Evolutionary conservation across 1,140 invertebrate genomes (phyloP).

Genomic region (Drosophila littoralis): DNA sequence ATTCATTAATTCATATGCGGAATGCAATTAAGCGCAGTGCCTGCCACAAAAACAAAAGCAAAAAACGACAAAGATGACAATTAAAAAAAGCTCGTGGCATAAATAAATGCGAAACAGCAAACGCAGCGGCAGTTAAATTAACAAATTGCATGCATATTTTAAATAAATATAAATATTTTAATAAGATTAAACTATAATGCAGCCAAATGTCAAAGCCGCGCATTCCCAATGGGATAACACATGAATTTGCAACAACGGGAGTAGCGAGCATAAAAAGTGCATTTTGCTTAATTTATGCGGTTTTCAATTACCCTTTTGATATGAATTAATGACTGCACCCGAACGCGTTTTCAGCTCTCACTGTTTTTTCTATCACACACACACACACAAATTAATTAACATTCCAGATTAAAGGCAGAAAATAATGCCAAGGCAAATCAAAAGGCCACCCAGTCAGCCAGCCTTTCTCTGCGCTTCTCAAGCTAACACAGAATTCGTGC

Average conservation of each 20-base stretch:
- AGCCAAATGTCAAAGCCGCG: slow-evolving; percentile 76
- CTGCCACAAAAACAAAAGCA: slow-evolving; percentile 56
- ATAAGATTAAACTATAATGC: slow-evolving; percentile 83
- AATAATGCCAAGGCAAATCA: neutral
- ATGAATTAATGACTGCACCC: slow-evolving; percentile 74
- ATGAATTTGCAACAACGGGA: neutral
- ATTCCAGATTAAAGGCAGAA: slow-evolving; percentile 22
- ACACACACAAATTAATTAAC: slow-evolving; percentile 67
- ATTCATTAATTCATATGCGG: slow-evolving; percentile 83
- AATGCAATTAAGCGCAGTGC: slow-evolving; percentile 82
- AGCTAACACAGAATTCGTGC: neutral
- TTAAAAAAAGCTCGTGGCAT: slow-evolving; percentile 49
- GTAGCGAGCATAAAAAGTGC: slow-evolving; percentile 43
- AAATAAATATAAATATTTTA: slow-evolving; percentile 83
- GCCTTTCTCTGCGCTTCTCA: slow-evolving; percentile 39
- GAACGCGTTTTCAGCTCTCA: slow-evolving; percentile 4
- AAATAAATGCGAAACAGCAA: slow-evolving; percentile 63
- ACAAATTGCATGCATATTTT: slow-evolving; percentile 83
- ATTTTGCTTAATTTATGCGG: slow-evolving; percentile 77
- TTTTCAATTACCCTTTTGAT: slow-evolving; percentile 83
- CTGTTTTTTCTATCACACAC: slow-evolving; percentile 30
- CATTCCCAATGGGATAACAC: slow-evolving; percentile 57
- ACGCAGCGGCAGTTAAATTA: slow-evolving; percentile 79
- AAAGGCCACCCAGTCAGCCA: slow-evolving; percentile 26
- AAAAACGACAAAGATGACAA: slow-evolving; percentile 45